Conservation (phyloP, 2,888 invertebrate genomes). For the Dioctria rufipes region DNA sequence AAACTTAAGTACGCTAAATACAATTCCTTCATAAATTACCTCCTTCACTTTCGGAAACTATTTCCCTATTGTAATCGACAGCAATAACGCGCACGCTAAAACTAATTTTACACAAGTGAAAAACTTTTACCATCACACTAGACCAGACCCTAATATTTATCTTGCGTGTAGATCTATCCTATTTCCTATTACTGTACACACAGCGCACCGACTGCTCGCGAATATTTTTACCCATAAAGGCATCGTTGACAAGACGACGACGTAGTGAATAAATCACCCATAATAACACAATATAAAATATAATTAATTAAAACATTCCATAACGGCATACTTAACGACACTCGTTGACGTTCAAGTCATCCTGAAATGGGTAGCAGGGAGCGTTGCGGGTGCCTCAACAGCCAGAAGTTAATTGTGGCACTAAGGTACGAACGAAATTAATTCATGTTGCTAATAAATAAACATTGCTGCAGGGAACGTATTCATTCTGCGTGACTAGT, state of each 20-base stretch:
- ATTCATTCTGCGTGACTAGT: conserved; percentile 29
- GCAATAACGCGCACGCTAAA: background rate
- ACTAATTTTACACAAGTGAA: background rate
- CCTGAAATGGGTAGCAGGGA: conserved; percentile 15
- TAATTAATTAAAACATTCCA: conserved; percentile 53
- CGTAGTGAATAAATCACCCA: conserved; percentile 41
- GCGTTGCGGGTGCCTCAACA: conserved; percentile 3
- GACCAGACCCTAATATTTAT: conserved; percentile 3
- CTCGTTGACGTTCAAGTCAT: conserved; percentile 46
- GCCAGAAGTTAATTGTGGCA: conserved; percentile 34
- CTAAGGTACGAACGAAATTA: conserved; percentile 46
- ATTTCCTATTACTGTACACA: background rate
- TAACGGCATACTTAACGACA: conserved; percentile 45
- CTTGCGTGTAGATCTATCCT: background rate
- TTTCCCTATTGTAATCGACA: background rate
- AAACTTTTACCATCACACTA: background rate
- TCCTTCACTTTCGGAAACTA: background rate
- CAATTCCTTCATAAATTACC: background rate
- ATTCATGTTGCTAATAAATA: conserved; percentile 55
- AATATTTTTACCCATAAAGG: background rate
- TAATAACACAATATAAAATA: conserved; percentile 42
- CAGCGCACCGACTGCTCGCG: conserved; percentile 11
- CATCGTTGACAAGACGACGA: background rate
- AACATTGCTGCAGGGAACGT: conserved; percentile 32
- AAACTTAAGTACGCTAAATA: no score